Evolutionary conservation across 2,113 vertebrate genomes (phyloP).

Genomic region (Hiodon tergisus): DNA sequence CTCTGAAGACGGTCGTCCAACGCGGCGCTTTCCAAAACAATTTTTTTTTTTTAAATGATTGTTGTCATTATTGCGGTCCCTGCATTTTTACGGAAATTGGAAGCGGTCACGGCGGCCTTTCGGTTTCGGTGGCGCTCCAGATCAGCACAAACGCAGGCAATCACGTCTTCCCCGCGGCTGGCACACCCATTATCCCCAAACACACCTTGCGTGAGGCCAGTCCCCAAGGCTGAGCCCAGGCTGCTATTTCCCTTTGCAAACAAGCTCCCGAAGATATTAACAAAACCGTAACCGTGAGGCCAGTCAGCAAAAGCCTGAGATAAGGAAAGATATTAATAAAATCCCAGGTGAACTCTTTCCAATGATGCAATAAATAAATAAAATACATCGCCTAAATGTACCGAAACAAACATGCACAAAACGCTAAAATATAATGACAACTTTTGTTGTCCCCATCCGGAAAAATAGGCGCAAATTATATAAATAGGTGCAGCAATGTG

Average conservation of each 20-base stretch:
- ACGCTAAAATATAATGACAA: no score
- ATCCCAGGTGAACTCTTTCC: neutral
- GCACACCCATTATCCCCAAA: constrained; percentile 37
- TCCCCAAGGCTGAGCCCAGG: constrained; percentile 19
- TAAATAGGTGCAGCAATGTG: neutral
- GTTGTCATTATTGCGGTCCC: no score
- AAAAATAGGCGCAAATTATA: no score
- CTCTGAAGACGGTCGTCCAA: constrained; percentile 42
- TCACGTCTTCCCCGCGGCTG: constrained; percentile 29
- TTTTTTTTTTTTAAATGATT: no score
- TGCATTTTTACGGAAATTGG: no score
- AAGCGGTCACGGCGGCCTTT: no score
- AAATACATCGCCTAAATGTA: neutral
- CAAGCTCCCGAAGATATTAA: constrained; percentile 22
- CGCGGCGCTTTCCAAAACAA: constrained; percentile 22
- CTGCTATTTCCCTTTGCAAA: constrained; percentile 11
- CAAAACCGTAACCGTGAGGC: constrained; percentile 20
- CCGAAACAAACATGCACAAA: neutral
- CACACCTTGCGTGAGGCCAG: constrained; percentile 14
- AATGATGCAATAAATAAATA: neutral
- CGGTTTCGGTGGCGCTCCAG: neutral
- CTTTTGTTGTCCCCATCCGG: neutral
- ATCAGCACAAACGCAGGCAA: constrained; percentile 27
- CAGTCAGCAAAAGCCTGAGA: constrained; percentile 28
- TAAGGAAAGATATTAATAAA: neutral